phyloP scores from a whole-genome alignment of 2,797 vertebrate genomes.

The Podargus strigoides region DNA sequence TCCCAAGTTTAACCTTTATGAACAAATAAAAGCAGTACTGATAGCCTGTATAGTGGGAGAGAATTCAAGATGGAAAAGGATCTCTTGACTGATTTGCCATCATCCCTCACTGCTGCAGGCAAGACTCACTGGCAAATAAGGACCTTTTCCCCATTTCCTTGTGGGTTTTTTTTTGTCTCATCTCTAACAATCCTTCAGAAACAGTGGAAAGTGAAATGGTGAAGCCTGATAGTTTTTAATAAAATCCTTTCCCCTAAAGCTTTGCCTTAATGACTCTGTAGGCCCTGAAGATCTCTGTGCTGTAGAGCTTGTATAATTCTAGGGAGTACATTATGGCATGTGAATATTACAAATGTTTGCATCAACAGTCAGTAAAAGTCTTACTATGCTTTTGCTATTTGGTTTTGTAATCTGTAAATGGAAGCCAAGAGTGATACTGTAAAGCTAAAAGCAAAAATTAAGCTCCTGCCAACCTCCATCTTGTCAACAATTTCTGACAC shows the following conservation, averaged over 20 bases:
- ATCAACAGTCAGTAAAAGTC: too few species aligned
- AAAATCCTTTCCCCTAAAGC: background rate
- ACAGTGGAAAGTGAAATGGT: background rate
- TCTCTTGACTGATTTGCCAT: background rate
- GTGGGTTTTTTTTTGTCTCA: background rate
- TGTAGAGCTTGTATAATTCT: background rate
- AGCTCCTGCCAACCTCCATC: background rate
- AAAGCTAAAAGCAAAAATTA: background rate
- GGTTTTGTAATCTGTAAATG: background rate
- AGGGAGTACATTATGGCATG: background rate
- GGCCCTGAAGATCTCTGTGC: background rate
- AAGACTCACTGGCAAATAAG: background rate
- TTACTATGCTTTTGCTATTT: background rate
- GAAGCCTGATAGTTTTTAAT: background rate
- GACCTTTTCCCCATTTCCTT: background rate
- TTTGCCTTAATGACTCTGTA: background rate
- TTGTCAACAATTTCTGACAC: background rate
- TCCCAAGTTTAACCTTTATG: background rate
- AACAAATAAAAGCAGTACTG: background rate
- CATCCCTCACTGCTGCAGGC: background rate
- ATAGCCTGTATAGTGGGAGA: background rate
- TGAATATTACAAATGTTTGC: too few species aligned
- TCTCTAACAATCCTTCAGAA: background rate
- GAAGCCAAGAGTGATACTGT: background rate
- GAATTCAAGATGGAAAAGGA: background rate